phyloP scores from a whole-genome alignment of 2,113 vertebrate species.

The Sinocyclocheilus rhinocerous region DNA sequence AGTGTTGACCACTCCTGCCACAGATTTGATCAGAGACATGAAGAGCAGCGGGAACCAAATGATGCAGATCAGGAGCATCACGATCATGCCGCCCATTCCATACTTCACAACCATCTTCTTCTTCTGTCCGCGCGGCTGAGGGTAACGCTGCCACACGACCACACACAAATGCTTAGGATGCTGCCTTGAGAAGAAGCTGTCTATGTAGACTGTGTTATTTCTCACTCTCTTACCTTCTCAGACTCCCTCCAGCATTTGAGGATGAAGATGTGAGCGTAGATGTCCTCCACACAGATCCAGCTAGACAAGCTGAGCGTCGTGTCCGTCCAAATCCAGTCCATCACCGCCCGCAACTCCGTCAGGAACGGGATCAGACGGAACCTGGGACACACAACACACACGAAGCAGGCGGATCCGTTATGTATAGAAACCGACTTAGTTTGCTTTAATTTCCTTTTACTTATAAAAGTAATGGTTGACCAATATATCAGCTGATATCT shows the following conservation, averaged over 20 bases:
- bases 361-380: conserved; percentile 96
- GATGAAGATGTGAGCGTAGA: conserved; percentile 98
- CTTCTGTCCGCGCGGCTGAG: conserved; percentile 96
- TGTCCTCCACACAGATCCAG: conserved; percentile 99
- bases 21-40: conserved; percentile 98
- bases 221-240: conserved; percentile 54
- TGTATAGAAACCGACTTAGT: too few relatives aligned
- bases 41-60: conserved; percentile 99
- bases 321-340: conserved; percentile 99
- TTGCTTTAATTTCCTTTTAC: too few relatives aligned
- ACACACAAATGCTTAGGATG: not conserved
- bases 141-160: conserved; percentile 84
- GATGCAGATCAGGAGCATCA: conserved; percentile 94
- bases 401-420: not conserved
- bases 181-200: too few relatives aligned
- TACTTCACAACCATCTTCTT: conserved; percentile 99
- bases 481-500: not conserved
- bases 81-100: conserved; percentile 98
- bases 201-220: too few relatives aligned
- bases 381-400: conserved; percentile 66
- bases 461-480: too few relatives aligned
- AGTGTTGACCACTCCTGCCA: conserved; percentile 91
- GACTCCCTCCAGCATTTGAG: conserved; percentile 98
- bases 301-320: conserved; percentile 97
- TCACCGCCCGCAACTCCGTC: conserved; percentile 70